A percentile compares a stretch with the other conserved stretches of the same genome.
Conservation (phyloP, 1,140 invertebrate genomes). For the Neodiprion lecontei region DNA sequence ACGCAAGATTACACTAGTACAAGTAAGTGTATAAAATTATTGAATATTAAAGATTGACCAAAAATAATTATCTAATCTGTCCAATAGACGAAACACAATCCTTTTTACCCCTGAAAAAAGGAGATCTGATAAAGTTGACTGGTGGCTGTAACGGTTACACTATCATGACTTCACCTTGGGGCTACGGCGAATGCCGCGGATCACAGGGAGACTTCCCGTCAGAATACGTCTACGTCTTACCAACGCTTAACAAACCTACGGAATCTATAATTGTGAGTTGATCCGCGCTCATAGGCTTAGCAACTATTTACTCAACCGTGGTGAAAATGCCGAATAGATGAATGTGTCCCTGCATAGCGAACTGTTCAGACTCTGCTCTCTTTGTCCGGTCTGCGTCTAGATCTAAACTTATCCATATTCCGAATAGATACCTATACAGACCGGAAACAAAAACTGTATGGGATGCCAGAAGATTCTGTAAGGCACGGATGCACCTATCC, state of each 20-base stretch:
- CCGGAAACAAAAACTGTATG: too few species aligned
- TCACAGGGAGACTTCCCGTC: slow-evolving; percentile 84
- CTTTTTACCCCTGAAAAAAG: slow-evolving; percentile 75
- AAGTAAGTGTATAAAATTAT: slow-evolving; percentile 43
- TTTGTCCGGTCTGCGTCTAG: too few species aligned
- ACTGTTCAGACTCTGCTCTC: too few species aligned
- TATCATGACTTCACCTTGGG: slow-evolving; percentile 78
- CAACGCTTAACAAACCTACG: slow-evolving; percentile 81
- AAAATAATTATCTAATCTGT: slow-evolving; percentile 21
- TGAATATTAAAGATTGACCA: slow-evolving; percentile 11
- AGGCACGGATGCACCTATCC: too few species aligned
- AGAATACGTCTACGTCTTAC: slow-evolving; percentile 87
- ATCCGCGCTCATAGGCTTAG: neutral
- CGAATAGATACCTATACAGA: too few species aligned
- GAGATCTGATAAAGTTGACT: slow-evolving; percentile 84
- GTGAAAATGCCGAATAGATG: neutral
- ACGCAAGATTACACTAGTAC: slow-evolving; percentile 75
- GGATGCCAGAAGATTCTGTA: too few species aligned
- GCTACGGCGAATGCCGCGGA: slow-evolving; percentile 73
- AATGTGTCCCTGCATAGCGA: too few species aligned
- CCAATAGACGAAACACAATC: slow-evolving; percentile 54
- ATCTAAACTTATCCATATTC: too few species aligned
- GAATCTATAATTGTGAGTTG: slow-evolving; percentile 33
- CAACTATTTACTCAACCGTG: neutral
- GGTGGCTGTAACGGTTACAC: slow-evolving; percentile 78